phyloP scores from a whole-genome alignment of 2,888 invertebrate species.

The Xestia rhomboidea region DNA sequence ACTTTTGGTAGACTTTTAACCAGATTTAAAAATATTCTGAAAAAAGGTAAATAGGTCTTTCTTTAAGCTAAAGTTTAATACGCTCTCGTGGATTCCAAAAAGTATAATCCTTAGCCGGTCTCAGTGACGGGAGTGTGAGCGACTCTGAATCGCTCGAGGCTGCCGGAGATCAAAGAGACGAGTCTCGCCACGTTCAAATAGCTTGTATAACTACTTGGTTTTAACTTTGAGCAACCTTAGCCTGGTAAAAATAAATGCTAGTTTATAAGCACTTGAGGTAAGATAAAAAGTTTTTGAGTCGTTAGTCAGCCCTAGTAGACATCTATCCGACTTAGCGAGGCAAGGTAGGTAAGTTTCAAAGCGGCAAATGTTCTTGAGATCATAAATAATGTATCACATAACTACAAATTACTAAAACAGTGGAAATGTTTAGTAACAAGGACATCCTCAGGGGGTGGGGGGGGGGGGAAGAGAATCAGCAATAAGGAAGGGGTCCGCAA shows the following conservation, averaged over 20 bases:
- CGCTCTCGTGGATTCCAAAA: not conserved
- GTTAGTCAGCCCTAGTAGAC: not conserved
- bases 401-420: not conserved
- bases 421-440: not conserved
- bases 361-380: not conserved
- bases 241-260: not conserved
- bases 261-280: not conserved
- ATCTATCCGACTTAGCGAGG: not conserved
- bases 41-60: not conserved
- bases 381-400: conserved; percentile 11
- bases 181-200: conserved; percentile 1
- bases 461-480: too few relatives aligned
- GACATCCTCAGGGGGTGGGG: not conserved
- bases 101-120: not conserved
- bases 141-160: conserved; percentile 9
- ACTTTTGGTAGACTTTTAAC: not conserved
- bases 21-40: not conserved
- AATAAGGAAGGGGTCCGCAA: too few relatives aligned
- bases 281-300: not conserved
- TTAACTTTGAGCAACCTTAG: conserved; percentile 4
- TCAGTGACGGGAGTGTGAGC: not conserved
- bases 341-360: not conserved
- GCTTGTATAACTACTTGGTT: conserved; percentile 9
- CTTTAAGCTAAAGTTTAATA: not conserved
- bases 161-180: conserved; percentile 13